Percentiles rank a stretch among this genome's conserved stretches.
Conservation (phyloP, 2,888 invertebrate species). For the Athripsodes cinereus region DNA sequence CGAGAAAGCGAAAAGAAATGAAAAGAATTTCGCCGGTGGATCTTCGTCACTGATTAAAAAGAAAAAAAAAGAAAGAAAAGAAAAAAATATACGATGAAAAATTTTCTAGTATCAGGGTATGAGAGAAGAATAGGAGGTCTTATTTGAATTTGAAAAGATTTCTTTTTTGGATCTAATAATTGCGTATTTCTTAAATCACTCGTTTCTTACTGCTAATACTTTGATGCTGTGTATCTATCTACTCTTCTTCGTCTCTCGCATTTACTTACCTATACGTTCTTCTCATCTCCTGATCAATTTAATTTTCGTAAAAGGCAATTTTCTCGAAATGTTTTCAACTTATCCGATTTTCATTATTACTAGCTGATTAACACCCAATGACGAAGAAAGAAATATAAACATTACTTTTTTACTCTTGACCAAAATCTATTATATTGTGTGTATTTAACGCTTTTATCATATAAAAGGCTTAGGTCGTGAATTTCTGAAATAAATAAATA, state of each 20-base stretch:
- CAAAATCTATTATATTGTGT: too few relatives aligned
- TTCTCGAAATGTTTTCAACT: neutral
- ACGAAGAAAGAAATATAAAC: too few relatives aligned
- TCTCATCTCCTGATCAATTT: neutral
- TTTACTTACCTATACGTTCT: too few relatives aligned
- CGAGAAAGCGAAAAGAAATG: neutral
- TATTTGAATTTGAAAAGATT: constrained; percentile 28
- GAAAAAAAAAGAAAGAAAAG: too few relatives aligned
- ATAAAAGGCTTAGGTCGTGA: too few relatives aligned
- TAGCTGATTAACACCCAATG: too few relatives aligned
- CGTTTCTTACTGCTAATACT: neutral
- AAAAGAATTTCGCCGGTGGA: too few relatives aligned
- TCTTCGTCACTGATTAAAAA: too few relatives aligned
- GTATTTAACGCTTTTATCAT: too few relatives aligned
- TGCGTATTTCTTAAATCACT: constrained; percentile 14
- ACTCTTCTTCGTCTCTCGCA: constrained; percentile 1
- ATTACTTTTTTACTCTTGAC: too few relatives aligned
- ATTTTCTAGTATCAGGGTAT: constrained; percentile 10
- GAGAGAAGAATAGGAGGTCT: constrained; percentile 11
- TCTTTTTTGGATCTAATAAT: constrained; percentile 22
- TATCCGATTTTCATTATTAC: neutral
- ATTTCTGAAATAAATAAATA: too few relatives aligned
- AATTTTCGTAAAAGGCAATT: constrained; percentile 6
- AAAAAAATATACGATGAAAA: constrained; percentile 25
- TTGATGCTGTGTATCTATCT: constrained; percentile 1